Evolutionary conservation across 2,797 vertebrate species (phyloP).

Genomic region (Pseudochirops cupreus): DNA sequence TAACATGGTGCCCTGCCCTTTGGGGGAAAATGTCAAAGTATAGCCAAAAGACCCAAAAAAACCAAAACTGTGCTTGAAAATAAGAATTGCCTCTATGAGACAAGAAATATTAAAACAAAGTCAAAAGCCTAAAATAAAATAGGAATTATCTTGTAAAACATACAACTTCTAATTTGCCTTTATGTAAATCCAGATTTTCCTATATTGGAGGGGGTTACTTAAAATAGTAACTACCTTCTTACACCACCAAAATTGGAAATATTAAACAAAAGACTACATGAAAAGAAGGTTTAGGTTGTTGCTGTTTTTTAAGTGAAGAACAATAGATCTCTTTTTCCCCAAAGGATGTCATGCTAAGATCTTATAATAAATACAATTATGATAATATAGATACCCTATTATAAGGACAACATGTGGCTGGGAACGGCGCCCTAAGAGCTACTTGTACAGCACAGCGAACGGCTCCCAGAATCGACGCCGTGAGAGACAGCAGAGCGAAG

Average conservation of each 20-base stretch:
- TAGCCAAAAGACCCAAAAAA: no score
- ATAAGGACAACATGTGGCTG: background rate
- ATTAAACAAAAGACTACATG: no score
- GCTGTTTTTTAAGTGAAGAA: no score
- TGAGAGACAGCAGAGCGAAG: background rate
- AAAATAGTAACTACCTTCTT: no score
- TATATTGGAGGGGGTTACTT: background rate
- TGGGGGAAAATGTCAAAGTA: background rate
- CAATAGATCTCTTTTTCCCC: no score
- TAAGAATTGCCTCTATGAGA: background rate
- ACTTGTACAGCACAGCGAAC: background rate
- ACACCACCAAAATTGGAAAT: no score
- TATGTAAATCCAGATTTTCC: background rate
- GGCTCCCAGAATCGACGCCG: background rate
- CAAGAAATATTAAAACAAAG: background rate
- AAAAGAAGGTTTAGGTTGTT: no score
- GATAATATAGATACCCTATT: no score
- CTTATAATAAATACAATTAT: no score
- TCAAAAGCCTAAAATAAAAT: background rate
- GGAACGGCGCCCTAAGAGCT: slow-evolving; percentile 39
- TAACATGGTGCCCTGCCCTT: background rate
- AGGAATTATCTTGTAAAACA: background rate
- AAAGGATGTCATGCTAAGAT: no score
- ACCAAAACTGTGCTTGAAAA: background rate
- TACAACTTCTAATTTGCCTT: background rate